These are phyloP conservation scores for Oenanthe oenanthe DNA, from an alignment of 2,113 vertebrate species.

Conservation along the genomic window DNA sequence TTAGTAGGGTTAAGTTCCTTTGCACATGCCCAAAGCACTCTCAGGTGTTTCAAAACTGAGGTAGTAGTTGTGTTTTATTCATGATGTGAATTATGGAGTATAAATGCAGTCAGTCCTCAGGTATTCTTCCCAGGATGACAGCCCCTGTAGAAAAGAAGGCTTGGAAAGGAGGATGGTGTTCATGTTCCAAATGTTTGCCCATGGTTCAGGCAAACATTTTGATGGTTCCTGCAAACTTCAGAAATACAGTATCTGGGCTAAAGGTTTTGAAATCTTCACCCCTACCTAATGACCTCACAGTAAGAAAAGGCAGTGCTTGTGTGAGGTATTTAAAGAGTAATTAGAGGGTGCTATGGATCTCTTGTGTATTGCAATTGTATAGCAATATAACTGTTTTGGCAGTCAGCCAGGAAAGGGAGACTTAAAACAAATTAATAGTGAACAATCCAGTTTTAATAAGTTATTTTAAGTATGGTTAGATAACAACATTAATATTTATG, in stretches of 20 bases:
- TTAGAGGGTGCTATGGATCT: constrained; percentile 2
- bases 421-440: constrained; percentile 29
- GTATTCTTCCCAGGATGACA: not conserved
- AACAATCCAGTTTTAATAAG: not conserved
- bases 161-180: rapidly evolving
- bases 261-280: not conserved
- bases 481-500: constrained; percentile 30
- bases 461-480: constrained; percentile 3
- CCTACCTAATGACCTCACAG: not conserved
- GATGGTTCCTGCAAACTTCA: not conserved
- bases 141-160: not conserved
- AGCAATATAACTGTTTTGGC: constrained; percentile 29
- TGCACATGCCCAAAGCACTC: not conserved
- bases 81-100: not conserved
- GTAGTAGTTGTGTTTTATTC: not conserved
- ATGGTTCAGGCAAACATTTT: not conserved
- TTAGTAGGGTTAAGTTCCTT: not conserved
- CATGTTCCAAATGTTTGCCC: not conserved
- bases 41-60: not conserved
- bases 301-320: not conserved
- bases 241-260: not conserved
- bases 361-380: not conserved
- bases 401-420: not conserved
- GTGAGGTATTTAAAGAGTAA: not conserved
- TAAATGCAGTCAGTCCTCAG: not conserved